A percentile compares a stretch with the other conserved stretches of the same genome.
Evolutionary conservation across 2,888 invertebrate genomes (phyloP).

Genomic region (Tiphia femorata): DNA sequence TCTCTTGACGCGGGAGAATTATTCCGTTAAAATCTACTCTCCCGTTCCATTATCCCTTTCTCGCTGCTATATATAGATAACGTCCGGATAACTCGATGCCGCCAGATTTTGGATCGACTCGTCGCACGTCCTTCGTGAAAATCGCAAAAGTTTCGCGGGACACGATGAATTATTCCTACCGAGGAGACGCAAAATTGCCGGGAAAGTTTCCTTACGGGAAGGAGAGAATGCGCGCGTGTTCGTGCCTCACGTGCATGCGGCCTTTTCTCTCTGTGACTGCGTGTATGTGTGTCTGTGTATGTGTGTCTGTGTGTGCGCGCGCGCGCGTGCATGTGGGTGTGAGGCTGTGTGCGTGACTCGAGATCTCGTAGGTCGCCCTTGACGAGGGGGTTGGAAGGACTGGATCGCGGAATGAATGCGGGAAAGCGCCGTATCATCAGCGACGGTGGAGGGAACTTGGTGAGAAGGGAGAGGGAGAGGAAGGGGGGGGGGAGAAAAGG

Average conservation of each 20-base stretch:
- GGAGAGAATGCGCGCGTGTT: slow-evolving; percentile 13
- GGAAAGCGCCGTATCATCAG: slow-evolving; percentile 40
- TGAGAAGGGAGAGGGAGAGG: not conserved
- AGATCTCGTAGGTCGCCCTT: slow-evolving; percentile 18
- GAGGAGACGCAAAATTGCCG: slow-evolving; percentile 47
- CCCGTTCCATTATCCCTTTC: too few relatives aligned
- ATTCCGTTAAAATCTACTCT: too few relatives aligned
- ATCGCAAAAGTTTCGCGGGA: slow-evolving; percentile 49
- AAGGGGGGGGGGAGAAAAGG: not conserved
- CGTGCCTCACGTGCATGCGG: too few relatives aligned
- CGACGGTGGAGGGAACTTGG: slow-evolving; percentile 22
- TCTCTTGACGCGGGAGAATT: too few relatives aligned
- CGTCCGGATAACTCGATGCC: slow-evolving; percentile 26
- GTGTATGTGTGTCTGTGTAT: too few relatives aligned
- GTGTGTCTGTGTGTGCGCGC: slow-evolving; percentile 1
- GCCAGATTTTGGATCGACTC: slow-evolving; percentile 45
- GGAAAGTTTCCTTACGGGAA: slow-evolving; percentile 46
- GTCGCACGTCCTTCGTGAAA: slow-evolving; percentile 47
- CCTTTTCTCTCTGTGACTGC: too few relatives aligned
- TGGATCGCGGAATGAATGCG: slow-evolving; percentile 45
- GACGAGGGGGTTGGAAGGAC: slow-evolving; percentile 35
- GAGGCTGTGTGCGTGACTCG: not conserved
- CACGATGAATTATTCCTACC: slow-evolving; percentile 53
- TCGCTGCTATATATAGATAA: too few relatives aligned
- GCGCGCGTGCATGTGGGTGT: slow-evolving; percentile 13